Evolutionary conservation across 2,888 invertebrate genomes (phyloP).

Genomic region (Blastobasis adustella): DNA sequence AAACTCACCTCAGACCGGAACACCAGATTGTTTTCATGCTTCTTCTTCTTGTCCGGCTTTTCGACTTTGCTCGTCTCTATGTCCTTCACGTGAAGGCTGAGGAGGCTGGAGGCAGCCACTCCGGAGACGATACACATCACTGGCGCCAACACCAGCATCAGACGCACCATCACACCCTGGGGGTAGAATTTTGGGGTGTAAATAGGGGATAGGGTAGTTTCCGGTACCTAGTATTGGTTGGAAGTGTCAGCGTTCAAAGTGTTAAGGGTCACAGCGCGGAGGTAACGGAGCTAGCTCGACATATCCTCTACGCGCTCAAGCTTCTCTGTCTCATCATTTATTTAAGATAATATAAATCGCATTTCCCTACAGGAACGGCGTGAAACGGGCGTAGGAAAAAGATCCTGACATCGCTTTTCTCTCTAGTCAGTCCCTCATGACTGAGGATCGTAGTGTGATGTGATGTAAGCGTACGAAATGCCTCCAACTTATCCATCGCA

Average conservation of each 20-base stretch:
- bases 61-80: constrained; percentile 79
- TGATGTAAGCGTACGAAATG: no score
- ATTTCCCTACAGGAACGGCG: no score
- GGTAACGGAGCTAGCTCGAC: constrained; percentile 50
- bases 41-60: constrained; percentile 78
- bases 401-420: no score
- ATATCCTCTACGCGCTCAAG: constrained; percentile 55
- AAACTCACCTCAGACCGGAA: constrained; percentile 83
- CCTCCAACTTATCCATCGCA: no score
- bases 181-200: constrained; percentile 14
- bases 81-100: constrained; percentile 91
- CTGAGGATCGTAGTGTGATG: no score
- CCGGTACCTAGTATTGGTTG: background rate
- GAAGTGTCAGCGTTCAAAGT: constrained; percentile 79
- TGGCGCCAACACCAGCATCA: constrained; percentile 97
- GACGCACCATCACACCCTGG: constrained; percentile 98
- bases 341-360: no score
- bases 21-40: constrained; percentile 82
- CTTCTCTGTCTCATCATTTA: constrained; percentile 52
- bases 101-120: constrained; percentile 91
- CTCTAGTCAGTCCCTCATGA: no score
- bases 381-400: no score
- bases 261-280: constrained; percentile 69
- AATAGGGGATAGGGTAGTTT: constrained; percentile 7
- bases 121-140: constrained; percentile 99